Conservation (phyloP, 1,140 invertebrate species). For the Akabosia matsudoensis region DNA sequence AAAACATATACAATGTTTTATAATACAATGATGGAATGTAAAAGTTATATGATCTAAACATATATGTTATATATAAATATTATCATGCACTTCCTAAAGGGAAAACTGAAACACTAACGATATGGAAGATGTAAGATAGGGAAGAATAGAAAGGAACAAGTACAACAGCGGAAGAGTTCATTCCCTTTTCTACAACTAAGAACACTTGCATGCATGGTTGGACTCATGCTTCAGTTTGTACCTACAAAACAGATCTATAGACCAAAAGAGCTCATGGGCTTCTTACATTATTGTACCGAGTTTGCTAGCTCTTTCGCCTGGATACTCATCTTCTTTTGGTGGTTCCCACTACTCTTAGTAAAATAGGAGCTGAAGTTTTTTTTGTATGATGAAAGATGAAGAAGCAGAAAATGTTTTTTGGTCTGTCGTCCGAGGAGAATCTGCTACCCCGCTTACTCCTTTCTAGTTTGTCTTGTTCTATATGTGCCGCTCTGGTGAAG, state of each 20-base stretch:
- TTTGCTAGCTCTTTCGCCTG: neutral
- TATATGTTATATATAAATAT: no score
- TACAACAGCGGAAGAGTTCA: conserved; percentile 20
- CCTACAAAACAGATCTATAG: neutral
- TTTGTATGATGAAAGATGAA: neutral
- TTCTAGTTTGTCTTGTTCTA: neutral
- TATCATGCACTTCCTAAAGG: neutral
- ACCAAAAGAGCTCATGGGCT: neutral
- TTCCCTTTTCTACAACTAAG: conserved; percentile 9
- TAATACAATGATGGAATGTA: no score
- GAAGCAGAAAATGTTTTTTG: no score
- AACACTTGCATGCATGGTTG: conserved; percentile 13
- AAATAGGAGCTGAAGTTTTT: no score
- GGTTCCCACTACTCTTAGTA: no score
- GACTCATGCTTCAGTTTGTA: neutral
- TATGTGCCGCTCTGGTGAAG: neutral
- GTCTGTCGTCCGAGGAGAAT: no score
- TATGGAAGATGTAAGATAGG: neutral
- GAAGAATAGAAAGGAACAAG: neutral
- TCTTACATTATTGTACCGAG: neutral
- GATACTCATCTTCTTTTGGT: no score
- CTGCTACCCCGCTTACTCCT: neutral
- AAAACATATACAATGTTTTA: no score
- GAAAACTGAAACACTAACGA: neutral
- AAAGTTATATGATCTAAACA: no score